Percentiles rank a stretch among this genome's conserved stretches.
These are phyloP conservation scores for Lophius piscatorius DNA, from an alignment of 2,113 vertebrate species.

Conservation along the genomic window DNA sequence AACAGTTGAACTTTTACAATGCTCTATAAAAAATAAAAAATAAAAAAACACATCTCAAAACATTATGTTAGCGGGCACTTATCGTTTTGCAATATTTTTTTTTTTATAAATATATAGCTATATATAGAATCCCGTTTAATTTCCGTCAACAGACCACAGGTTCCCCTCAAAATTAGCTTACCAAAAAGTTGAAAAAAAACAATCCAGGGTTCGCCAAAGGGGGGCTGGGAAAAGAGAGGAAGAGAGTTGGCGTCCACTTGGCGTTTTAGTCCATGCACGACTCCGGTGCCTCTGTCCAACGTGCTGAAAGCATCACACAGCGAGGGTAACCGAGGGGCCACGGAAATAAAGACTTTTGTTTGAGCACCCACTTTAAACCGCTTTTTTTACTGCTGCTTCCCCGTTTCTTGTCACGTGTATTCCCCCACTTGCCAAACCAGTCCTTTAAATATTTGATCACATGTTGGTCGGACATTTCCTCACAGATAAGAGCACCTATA, in stretches of 20 bases:
- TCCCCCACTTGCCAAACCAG: slow-evolving; percentile 82
- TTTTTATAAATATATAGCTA: neutral
- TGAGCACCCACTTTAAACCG: slow-evolving; percentile 85
- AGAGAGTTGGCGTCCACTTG: slow-evolving; percentile 80
- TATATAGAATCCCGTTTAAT: slow-evolving; percentile 56
- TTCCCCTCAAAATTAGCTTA: slow-evolving; percentile 69
- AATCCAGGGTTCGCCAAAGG: slow-evolving; percentile 80
- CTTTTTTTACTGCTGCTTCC: slow-evolving; percentile 77
- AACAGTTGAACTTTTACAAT: slow-evolving; percentile 88
- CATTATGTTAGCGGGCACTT: slow-evolving; percentile 57
- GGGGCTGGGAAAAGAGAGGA: slow-evolving; percentile 76
- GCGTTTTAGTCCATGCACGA: slow-evolving; percentile 81
- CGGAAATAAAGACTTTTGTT: slow-evolving; percentile 81
- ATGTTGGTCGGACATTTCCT: slow-evolving; percentile 86
- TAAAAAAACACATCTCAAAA: slow-evolving; percentile 70
- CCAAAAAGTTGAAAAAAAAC: slow-evolving; percentile 78
- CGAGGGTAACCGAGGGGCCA: slow-evolving; percentile 75
- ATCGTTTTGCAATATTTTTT: slow-evolving; percentile 22
- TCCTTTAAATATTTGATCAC: slow-evolving; percentile 90
- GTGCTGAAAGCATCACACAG: slow-evolving; percentile 89
- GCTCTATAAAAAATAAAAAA: slow-evolving; percentile 63
- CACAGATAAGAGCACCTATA: slow-evolving; percentile 72
- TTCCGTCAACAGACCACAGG: slow-evolving; percentile 63
- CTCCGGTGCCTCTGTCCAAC: slow-evolving; percentile 91
- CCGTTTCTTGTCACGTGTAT: slow-evolving; percentile 89